Base-by-base conservation (phyloP, 2,888 invertebrate genomes). In the Acanthosepion esculentum region DNA sequence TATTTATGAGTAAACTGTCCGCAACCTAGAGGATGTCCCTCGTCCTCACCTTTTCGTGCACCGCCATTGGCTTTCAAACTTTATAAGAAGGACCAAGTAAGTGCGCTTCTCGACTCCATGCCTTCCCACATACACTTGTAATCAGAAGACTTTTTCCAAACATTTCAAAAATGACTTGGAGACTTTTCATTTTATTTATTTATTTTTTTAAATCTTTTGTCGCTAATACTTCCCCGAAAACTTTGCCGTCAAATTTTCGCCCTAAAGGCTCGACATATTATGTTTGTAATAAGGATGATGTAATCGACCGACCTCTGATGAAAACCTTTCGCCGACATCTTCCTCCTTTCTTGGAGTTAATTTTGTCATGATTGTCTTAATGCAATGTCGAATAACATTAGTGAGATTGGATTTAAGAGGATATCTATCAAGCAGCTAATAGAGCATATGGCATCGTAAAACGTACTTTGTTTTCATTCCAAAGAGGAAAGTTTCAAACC, bases 221-320 rank as follows among this genome's bases (percentile, higher is more conserved):
- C 33, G n/a, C 78, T 78, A 78, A n/a, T n/a, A 78, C 78, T 33
- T 78, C 33, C 78, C 33, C 78, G 78, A 33, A 41, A 78, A 78
- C 78, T 78, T n/a, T 78, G 78, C 33, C 33, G n/a, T 15, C 78
- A n/a, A 78, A 78, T 15, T 78, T 78, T 78, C 78, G n/a, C 78
- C 78, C 78, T 78, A 78, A n/a, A 78, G 78, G 78, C 78, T 78
- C 33, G 15, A 78, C 78, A 78, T 33, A 78, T 78, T n/a, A 78
- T 78, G n/a, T 78, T 78, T n/a, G 12, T 33, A 78, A n/a, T 78
- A 78, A 78, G n/a, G 78, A 78, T 78, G 78, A 78, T 78, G 78
- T 78, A 78, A 78, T 78, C 78, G 78, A n/a, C 78, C 78, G n/a
- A n/a, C 78, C 78, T 78, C 78, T 78, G 78, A n/a, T 78, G 78